These are phyloP conservation scores for Diplazon laetatorius DNA, from an alignment of 2,888 invertebrate species.

Conservation along the genomic window DNA sequence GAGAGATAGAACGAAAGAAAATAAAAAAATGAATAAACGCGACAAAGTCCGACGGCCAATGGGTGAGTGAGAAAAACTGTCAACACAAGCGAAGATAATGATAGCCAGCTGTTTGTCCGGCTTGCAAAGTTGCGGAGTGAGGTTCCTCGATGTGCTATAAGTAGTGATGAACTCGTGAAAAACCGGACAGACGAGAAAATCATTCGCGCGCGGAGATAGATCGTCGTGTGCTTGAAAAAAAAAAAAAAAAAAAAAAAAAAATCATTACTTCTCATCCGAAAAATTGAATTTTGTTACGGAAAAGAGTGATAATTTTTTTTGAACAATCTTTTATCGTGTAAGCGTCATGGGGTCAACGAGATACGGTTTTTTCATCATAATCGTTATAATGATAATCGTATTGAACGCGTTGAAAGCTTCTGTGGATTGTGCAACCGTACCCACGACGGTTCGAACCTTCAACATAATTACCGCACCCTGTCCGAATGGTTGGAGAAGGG, in stretches of 20 bases:
- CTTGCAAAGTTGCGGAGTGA: background rate
- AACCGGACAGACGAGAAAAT: background rate
- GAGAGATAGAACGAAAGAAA: too few relatives aligned
- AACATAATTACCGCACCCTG: background rate
- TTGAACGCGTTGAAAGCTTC: background rate
- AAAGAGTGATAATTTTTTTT: too few relatives aligned
- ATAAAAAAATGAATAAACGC: too few relatives aligned
- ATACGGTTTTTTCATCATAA: background rate
- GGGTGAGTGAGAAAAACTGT: too few relatives aligned
- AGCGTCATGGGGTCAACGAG: background rate
- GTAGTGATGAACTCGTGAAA: background rate
- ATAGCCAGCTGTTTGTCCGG: background rate
- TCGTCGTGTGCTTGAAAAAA: too few relatives aligned
- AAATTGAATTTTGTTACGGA: too few relatives aligned
- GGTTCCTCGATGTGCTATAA: background rate
- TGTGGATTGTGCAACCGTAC: background rate
- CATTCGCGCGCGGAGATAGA: background rate
- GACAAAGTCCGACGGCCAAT: too few relatives aligned
- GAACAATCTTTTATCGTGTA: background rate
- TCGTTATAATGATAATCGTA: background rate
- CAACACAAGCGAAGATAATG: too few relatives aligned
- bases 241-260: too few relatives aligned
- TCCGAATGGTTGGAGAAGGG: constrained; percentile 10
- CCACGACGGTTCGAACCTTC: background rate
- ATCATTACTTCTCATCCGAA: too few relatives aligned